A percentile compares a stretch with the other conserved stretches of the same genome.
Evolutionary conservation across 2,113 vertebrate species (phyloP).

Genomic region (Poeciliopsis occidentalis): DNA sequence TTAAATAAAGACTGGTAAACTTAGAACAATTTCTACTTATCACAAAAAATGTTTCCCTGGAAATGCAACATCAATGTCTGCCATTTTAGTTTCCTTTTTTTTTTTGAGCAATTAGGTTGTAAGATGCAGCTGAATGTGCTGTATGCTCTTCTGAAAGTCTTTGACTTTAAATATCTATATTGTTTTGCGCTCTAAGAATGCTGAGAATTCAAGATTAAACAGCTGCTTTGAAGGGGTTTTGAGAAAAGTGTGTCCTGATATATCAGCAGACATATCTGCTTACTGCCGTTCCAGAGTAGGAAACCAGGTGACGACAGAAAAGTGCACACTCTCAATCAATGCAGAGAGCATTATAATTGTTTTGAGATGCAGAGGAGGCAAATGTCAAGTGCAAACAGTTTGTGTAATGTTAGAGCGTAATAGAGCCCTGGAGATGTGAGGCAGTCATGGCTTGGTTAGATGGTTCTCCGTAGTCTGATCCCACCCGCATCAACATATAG

Average conservation of each 20-base stretch:
- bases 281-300: neutral
- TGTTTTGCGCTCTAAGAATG: neutral
- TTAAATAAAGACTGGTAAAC: neutral
- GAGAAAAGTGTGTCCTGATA: neutral
- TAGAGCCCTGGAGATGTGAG: neutral
- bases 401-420: conserved; percentile 8
- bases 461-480: conserved; percentile 17
- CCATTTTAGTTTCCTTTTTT: neutral
- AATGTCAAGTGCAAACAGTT: conserved; percentile 29
- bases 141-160: neutral
- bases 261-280: neutral
- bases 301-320: neutral
- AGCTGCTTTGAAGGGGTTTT: neutral
- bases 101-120: neutral
- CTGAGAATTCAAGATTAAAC: neutral
- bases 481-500: conserved; percentile 1
- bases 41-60: too few relatives aligned
- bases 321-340: neutral
- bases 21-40: neutral
- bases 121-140: conserved; percentile 7
- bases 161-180: conserved; percentile 4
- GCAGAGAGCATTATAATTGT: neutral
- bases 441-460: conserved; percentile 42
- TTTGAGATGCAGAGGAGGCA: conserved; percentile 6
- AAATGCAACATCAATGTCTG: too few relatives aligned